Evolutionary conservation across 2,113 vertebrate genomes (phyloP), one percentile per base, ranked within the genome.

Genomic region (Nestor notabilis): DNA sequence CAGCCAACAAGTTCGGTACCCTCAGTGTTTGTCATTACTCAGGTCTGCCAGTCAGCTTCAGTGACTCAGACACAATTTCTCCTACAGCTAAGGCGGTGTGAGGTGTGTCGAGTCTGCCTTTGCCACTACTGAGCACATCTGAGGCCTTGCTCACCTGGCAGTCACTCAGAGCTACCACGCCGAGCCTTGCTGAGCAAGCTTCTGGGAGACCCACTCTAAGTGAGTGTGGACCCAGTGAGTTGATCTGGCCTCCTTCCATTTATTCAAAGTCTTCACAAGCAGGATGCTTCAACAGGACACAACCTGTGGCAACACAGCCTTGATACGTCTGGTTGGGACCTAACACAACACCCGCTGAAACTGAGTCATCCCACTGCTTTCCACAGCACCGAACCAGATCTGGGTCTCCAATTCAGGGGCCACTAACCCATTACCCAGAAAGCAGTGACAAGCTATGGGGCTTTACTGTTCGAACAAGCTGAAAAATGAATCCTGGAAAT

Each of bases 131-230:
- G 55, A 95, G 60, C 31, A 83, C n/a, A 27, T 74, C 75, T 80
- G 64, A 92, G 46, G 83, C 69, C 83, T 63, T 75, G 83, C 69
- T 94, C 91, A 95, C 72, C 83, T 75, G 69, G 89, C 60, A 92
- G 44, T 31, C 64, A 43, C 46, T 84, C 76, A 71, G 77, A 92
- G 65, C 72, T 82, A 29, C 69, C 44, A 52, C 1, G 25, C 52
- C 55, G 80, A 89, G 68, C 91, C 74, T 71, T 68, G 72, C 83
- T 91, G 23, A 91, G 64, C 55, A 89, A 87, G 80, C 50, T 75
- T 65, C 69, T 91, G 47, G n/a, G 35, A 91, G 27, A 46, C 72
- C 66, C 24, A 55, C 29, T 35, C 35, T 4, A 41, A 55, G n/a
- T 0, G 3, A 83, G 4, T 2, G 13, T 10, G 27, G 49, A 66